These are phyloP conservation scores for Limenitis camilla DNA, from an alignment of 2,888 invertebrate species.

Conservation along the genomic window DNA sequence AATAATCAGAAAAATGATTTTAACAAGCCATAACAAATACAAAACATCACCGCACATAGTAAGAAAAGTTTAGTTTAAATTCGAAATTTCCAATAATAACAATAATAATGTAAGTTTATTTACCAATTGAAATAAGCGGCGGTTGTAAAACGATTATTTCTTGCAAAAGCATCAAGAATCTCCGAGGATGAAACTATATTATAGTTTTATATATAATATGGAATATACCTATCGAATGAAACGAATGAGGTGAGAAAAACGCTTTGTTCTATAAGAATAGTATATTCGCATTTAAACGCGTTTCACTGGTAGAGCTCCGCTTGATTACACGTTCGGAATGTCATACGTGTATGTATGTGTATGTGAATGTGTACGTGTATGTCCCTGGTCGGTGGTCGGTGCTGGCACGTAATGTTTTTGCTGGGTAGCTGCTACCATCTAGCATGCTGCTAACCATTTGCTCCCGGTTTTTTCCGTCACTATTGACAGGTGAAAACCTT, in stretches of 20 bases:
- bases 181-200: too few relatives aligned
- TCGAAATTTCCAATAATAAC: too few relatives aligned
- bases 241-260: slow-evolving; percentile 13
- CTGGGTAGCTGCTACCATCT: not conserved
- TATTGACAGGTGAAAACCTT: slow-evolving; percentile 54
- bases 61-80: too few relatives aligned
- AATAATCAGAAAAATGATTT: too few relatives aligned
- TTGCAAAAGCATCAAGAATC: not conserved
- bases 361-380: not conserved
- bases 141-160: too few relatives aligned
- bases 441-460: slow-evolving; percentile 38
- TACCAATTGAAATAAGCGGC: too few relatives aligned
- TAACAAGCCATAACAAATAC: too few relatives aligned
- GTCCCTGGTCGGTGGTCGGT: slow-evolving; percentile 28
- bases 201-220: not conserved
- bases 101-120: too few relatives aligned
- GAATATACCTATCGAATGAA: not conserved
- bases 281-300: slow-evolving; percentile 13
- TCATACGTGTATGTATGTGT: slow-evolving; percentile 38
- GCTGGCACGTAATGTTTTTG: slow-evolving; percentile 10
- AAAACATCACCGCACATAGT: too few relatives aligned
- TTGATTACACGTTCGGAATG: slow-evolving; percentile 55
- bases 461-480: slow-evolving; percentile 22
- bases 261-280: slow-evolving; percentile 14
- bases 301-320: slow-evolving; percentile 33